Evolutionary conservation across 2,113 vertebrate genomes (phyloP).

Genomic region (Lophura nycthemera): DNA sequence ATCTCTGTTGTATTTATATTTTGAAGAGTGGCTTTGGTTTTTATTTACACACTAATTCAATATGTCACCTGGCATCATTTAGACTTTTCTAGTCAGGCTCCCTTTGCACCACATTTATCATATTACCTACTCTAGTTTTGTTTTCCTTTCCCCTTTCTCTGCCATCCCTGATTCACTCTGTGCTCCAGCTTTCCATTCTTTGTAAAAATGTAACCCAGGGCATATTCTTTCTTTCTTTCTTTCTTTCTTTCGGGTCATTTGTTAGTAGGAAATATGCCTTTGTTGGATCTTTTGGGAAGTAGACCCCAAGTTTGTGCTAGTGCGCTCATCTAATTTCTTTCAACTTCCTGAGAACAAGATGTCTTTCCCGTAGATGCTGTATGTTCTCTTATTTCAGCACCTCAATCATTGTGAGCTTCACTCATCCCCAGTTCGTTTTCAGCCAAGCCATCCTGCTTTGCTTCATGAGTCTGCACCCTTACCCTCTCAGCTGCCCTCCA

Average conservation of each 20-base stretch:
- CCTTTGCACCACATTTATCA: constrained; percentile 3
- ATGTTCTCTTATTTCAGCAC: background rate
- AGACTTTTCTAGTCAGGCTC: background rate
- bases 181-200: constrained; percentile 56
- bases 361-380: background rate
- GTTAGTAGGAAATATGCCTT: constrained; percentile 24
- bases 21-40: background rate
- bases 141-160: constrained; percentile 11
- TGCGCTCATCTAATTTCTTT: background rate
- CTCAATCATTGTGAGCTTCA: background rate
- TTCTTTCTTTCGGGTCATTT: constrained; percentile 28
- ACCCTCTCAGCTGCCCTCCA: background rate
- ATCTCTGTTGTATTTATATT: background rate
- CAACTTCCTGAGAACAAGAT: background rate
- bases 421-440: background rate
- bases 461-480: background rate
- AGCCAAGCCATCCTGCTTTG: background rate
- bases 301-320: background rate
- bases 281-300: background rate
- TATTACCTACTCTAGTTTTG: background rate
- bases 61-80: background rate
- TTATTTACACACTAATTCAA: background rate
- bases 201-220: background rate
- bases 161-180: background rate
- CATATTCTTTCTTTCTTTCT: background rate